Conservation (phyloP, 30 jellyfish, hydroid and myxozoan genomes). For the Cassiopea xamachana region DNA sequence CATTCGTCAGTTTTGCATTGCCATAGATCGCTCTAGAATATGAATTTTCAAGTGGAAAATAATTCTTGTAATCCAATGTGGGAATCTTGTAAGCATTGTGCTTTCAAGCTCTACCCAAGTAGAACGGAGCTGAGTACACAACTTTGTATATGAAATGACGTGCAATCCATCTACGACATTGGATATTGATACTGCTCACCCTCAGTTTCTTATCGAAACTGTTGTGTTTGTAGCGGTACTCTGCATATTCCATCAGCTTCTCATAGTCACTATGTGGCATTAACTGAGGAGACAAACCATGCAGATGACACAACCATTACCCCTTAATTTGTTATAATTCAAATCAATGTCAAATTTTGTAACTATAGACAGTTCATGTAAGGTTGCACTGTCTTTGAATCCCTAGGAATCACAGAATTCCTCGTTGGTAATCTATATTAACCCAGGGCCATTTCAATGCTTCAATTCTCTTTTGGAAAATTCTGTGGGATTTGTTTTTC, state of each 20-base stretch:
- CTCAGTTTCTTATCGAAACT: slow-evolving; percentile 13
- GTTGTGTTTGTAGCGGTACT: slow-evolving; percentile 70
- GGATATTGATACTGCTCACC: slow-evolving; percentile 73
- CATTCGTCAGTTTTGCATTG: background rate
- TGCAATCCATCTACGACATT: slow-evolving; percentile 77
- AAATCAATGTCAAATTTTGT: too few species aligned
- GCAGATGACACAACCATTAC: slow-evolving; percentile 64
- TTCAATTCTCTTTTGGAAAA: too few species aligned
- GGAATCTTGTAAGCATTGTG: slow-evolving; percentile 46
- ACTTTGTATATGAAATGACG: slow-evolving; percentile 65
- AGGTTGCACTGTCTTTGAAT: too few species aligned
- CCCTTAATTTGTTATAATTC: background rate
- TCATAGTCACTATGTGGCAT: slow-evolving; percentile 87
- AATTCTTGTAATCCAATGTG: slow-evolving; percentile 41
- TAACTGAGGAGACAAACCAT: slow-evolving; percentile 94
- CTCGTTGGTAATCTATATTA: too few species aligned
- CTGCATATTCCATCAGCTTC: slow-evolving; percentile 97
- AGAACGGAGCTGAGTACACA: slow-evolving; percentile 75
- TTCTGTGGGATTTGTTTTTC: too few species aligned
- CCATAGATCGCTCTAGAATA: too few species aligned
- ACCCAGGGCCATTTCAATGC: too few species aligned
- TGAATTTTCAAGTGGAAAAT: too few species aligned
- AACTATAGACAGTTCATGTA: too few species aligned
- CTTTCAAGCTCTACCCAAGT: slow-evolving; percentile 72
- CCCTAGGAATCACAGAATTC: too few species aligned